A percentile compares a stretch with the other conserved stretches of the same genome.
phyloP scores from a whole-genome alignment of 2,888 invertebrate species.

The Drosophila gaucha region DNA sequence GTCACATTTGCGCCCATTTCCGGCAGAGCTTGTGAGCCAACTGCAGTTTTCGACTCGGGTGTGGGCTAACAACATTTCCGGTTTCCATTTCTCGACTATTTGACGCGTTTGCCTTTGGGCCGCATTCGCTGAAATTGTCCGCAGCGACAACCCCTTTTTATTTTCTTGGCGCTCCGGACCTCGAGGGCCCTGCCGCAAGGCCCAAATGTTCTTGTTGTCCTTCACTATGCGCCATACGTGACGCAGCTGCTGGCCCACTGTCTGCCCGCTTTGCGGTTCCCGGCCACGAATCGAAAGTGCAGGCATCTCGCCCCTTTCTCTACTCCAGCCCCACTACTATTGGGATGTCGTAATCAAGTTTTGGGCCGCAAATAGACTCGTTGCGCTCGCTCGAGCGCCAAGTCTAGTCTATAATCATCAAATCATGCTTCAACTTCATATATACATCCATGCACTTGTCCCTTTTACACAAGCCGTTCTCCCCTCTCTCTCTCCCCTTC shows the following conservation, averaged over 20 bases:
- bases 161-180: background rate
- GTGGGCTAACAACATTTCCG: conserved; percentile 69
- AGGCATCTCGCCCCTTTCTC: conserved; percentile 15
- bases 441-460: conserved; percentile 21
- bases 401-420: conserved; percentile 79
- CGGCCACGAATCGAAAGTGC: conserved; percentile 67
- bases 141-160: conserved; percentile 52
- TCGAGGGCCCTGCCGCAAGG: background rate
- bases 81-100: conserved; percentile 73
- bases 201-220: conserved; percentile 11
- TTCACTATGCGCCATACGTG: conserved; percentile 55
- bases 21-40: conserved; percentile 33
- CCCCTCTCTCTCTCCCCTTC: background rate
- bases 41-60: conserved; percentile 14
- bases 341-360: conserved; percentile 66
- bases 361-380: conserved; percentile 73
- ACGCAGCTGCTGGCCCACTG: conserved; percentile 47
- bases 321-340: conserved; percentile 2
- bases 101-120: conserved; percentile 55
- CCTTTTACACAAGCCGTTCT: background rate
- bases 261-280: conserved; percentile 54
- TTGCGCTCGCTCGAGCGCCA: conserved; percentile 73
- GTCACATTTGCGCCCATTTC: conserved; percentile 74
- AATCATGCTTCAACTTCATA: conserved; percentile 61
- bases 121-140: conserved; percentile 54